Conservation (phyloP, 2,888 invertebrate species). For the Schrankia costaestrigalis region DNA sequence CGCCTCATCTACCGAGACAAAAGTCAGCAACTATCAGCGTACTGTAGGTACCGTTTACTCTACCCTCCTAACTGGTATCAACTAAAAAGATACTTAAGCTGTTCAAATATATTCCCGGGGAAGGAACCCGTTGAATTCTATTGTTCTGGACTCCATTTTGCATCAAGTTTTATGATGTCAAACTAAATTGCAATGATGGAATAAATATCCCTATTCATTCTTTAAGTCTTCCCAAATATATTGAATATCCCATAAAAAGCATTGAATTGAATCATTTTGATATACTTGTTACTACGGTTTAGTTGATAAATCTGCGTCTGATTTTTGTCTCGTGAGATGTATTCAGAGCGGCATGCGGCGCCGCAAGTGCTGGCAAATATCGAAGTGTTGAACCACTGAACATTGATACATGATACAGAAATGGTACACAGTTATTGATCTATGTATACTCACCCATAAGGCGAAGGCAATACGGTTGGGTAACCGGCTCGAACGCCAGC, state of each 20-base stretch:
- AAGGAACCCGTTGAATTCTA: conserved; percentile 1
- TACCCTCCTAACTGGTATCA: conserved; percentile 13
- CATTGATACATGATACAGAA: conserved; percentile 71
- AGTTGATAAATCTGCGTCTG: conserved; percentile 46
- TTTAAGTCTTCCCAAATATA: no score
- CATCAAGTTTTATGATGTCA: conserved; percentile 24
- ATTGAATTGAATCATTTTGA: no score
- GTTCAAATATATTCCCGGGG: background rate
- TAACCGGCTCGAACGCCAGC: conserved; percentile 89
- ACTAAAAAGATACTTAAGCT: background rate
- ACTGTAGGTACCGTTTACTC: conserved; percentile 33
- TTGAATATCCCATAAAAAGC: no score
- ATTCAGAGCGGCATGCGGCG: conserved; percentile 64
- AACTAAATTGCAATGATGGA: no score
- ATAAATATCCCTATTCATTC: no score
- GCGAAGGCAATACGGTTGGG: conserved; percentile 88
- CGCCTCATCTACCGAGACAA: conserved; percentile 81
- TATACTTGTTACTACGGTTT: no score
- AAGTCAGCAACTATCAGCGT: conserved; percentile 60
- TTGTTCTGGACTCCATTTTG: background rate
- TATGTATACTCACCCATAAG: conserved; percentile 88
- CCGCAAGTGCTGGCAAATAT: conserved; percentile 77
- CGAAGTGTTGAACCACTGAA: conserved; percentile 77
- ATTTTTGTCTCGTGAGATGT: conserved; percentile 81
- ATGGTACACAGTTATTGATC: conserved; percentile 35